Percentiles rank a stretch among this genome's conserved stretches.
phyloP scores from a whole-genome alignment of 2,113 vertebrate genomes.

The Myrmecophaga tridactyla region DNA sequence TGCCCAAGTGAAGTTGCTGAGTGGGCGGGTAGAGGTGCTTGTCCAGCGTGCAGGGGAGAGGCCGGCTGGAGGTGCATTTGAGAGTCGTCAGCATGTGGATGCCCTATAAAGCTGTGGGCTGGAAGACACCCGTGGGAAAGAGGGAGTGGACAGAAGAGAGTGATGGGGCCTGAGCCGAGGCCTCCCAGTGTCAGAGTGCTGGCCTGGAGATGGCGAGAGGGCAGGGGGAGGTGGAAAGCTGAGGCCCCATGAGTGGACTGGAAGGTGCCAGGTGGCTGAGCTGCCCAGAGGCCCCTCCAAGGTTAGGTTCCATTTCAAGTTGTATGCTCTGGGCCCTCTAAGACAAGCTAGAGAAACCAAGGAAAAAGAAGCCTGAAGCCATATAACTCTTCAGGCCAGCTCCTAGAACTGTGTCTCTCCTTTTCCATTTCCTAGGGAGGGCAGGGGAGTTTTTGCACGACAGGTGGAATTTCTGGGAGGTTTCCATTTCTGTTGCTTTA shows the following conservation, averaged over 20 bases:
- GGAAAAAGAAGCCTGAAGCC: too few relatives aligned
- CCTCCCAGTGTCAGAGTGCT: background rate
- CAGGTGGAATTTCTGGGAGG: background rate
- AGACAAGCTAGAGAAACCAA: background rate
- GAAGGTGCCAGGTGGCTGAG: too few relatives aligned
- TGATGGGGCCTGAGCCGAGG: background rate
- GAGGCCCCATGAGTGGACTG: too few relatives aligned
- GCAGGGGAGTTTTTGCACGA: background rate
- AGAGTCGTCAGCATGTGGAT: too few relatives aligned
- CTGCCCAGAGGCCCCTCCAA: background rate
- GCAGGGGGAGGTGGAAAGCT: background rate
- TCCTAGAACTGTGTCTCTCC: background rate
- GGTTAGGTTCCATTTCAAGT: background rate
- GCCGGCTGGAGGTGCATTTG: accelerated
- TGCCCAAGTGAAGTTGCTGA: background rate
- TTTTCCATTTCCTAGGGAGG: background rate
- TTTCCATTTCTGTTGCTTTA: background rate
- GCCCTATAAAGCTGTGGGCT: too few relatives aligned
- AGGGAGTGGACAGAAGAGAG: background rate
- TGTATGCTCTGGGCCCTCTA: background rate
- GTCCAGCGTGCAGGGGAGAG: background rate
- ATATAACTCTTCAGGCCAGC: accelerated
- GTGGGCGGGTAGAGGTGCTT: background rate
- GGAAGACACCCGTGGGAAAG: background rate
- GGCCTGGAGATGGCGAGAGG: background rate